A percentile compares a stretch with the other conserved stretches of the same genome.
These are phyloP conservation scores for Menidia menidia DNA, from an alignment of 2,797 vertebrate species.

Conservation along the genomic window DNA sequence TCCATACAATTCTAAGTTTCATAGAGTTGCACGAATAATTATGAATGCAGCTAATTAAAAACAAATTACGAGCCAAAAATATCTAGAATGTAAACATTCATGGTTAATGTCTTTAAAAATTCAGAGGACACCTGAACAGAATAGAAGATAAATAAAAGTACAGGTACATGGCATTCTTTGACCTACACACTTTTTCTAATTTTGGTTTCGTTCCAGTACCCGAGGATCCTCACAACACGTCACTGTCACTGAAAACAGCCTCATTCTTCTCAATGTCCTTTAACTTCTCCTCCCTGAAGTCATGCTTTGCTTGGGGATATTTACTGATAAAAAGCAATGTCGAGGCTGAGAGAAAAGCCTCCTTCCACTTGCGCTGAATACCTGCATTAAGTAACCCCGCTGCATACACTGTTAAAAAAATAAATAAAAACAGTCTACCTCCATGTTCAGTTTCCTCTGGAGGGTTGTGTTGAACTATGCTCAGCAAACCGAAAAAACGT, in stretches of 20 bases:
- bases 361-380: not conserved
- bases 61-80: not conserved
- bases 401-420: not conserved
- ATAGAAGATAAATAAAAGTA: constrained; percentile 12
- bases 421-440: constrained; percentile 2
- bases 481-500: constrained; percentile 14
- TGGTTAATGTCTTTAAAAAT: constrained; percentile 6
- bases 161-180: constrained; percentile 33
- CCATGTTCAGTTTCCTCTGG: constrained; percentile 5
- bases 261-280: constrained; percentile 26
- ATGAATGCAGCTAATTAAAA: not conserved
- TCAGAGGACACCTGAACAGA: constrained; percentile 38
- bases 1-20: not conserved
- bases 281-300: constrained; percentile 6
- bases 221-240: constrained; percentile 39
- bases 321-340: not conserved
- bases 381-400: not conserved
- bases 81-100: constrained; percentile 1
- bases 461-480: constrained; percentile 1
- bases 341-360: not conserved
- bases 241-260: constrained; percentile 48
- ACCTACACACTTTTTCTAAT: constrained; percentile 30
- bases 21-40: not conserved
- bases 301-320: constrained; percentile 7
- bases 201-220: constrained; percentile 30